Conservation (phyloP, 2,888 invertebrate genomes). For the Platerodrilus igneus region DNA sequence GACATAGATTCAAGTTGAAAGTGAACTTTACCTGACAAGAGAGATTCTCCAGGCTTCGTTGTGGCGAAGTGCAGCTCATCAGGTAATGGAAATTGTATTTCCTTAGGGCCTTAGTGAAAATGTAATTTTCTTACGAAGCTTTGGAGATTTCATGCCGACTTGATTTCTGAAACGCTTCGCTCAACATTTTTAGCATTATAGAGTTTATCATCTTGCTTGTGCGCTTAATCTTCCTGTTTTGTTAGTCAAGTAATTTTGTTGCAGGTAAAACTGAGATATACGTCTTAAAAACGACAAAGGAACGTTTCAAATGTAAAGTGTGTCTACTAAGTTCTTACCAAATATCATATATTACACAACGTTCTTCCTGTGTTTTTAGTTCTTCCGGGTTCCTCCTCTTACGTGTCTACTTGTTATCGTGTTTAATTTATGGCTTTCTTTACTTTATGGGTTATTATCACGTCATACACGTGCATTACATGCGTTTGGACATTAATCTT, state of each 20-base stretch:
- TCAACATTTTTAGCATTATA: conserved; percentile 18
- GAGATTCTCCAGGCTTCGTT: conserved; percentile 20
- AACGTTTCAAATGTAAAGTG: conserved; percentile 4
- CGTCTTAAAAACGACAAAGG: too few species aligned
- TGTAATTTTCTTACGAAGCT: conserved; percentile 42
- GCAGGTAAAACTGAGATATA: too few species aligned
- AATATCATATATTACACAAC: conserved; percentile 25
- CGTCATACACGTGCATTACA: conserved; percentile 16
- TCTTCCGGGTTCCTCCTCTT: conserved; percentile 28
- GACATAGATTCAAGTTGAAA: conserved; percentile 11
- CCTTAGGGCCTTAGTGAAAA: conserved; percentile 40
- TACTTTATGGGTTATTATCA: conserved; percentile 18
- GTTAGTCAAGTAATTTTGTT: too few species aligned
- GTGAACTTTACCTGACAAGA: conserved; percentile 22
- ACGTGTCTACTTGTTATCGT: conserved; percentile 18
- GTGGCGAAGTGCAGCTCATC: conserved; percentile 35
- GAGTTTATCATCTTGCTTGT: conserved; percentile 15
- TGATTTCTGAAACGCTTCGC: conserved; percentile 29
- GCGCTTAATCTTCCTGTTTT: too few species aligned
- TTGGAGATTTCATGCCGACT: conserved; percentile 38
- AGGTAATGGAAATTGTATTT: conserved; percentile 43
- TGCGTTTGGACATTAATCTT: too few species aligned
- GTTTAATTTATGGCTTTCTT: conserved; percentile 17
- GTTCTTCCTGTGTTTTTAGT: conserved; percentile 29
- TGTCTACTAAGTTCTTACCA: conserved; percentile 7